phyloP scores from a whole-genome alignment of 2,797 vertebrate species.

The Clarias laeviceps region DNA sequence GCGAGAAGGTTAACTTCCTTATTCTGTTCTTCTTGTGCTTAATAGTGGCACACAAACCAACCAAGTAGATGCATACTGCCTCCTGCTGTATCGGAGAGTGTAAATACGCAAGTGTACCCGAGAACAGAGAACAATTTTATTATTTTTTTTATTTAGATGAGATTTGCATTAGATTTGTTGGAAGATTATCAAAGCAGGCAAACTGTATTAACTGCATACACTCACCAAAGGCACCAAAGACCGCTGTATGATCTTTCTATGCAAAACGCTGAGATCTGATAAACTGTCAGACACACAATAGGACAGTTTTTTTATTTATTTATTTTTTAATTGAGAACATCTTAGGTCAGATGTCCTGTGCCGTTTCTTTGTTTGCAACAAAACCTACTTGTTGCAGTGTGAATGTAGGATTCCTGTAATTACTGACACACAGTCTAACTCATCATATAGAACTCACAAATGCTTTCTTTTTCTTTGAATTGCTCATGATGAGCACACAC shows the following conservation, averaged over 20 bases:
- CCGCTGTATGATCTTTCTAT: background rate
- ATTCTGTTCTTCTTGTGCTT: no score
- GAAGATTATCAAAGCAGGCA: background rate
- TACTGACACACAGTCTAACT: background rate
- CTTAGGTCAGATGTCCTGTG: background rate
- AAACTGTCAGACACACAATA: background rate
- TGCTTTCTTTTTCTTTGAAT: background rate
- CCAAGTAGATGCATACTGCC: no score
- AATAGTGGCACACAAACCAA: no score
- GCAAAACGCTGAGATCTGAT: background rate
- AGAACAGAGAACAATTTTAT: no score
- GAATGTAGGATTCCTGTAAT: background rate
- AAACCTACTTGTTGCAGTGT: background rate
- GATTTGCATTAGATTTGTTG: background rate
- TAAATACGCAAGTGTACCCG: no score
- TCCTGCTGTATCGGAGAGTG: no score
- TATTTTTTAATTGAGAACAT: background rate
- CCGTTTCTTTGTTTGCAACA: background rate
- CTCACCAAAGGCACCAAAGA: background rate
- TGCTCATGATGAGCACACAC: background rate
- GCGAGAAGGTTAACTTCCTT: no score
- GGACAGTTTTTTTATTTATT: background rate
- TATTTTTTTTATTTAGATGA: no score
- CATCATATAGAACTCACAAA: background rate
- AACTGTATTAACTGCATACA: background rate